Evolutionary conservation across 1,140 invertebrate genomes (phyloP).

Genomic region (Drosophila ambigua): DNA sequence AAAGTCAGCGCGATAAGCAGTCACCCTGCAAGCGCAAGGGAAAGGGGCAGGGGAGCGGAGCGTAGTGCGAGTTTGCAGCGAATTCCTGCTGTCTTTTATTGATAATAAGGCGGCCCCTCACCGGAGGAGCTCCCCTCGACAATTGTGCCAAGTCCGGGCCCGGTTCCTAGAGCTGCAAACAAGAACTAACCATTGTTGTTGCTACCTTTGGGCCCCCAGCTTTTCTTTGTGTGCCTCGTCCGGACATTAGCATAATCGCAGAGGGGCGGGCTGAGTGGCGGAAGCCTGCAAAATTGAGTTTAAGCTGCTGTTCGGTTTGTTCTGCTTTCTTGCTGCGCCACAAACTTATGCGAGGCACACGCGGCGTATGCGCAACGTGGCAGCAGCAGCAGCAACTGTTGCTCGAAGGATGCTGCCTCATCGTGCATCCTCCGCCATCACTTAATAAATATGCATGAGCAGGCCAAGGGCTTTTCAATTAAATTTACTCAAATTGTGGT

Average conservation of each 20-base stretch:
- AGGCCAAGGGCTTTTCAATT: conserved; percentile 72
- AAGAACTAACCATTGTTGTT: conserved; percentile 19
- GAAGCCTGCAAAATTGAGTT: conserved; percentile 55
- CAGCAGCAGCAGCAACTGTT: conserved; percentile 56
- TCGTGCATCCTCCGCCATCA: background rate
- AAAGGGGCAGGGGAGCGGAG: background rate
- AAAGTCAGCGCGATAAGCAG: conserved; percentile 78
- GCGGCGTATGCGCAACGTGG: conserved; percentile 65
- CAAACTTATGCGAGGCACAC: conserved; percentile 46
- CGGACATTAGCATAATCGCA: conserved; percentile 64
- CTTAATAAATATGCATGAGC: conserved; percentile 78
- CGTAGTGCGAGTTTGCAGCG: conserved; percentile 27
- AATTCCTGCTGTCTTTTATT: conserved; percentile 65
- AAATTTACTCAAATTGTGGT: conserved; percentile 75
- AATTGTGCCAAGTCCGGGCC: conserved; percentile 20
- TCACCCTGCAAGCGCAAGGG: background rate
- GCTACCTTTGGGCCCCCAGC: too few relatives aligned
- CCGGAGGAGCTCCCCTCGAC: conserved; percentile 39
- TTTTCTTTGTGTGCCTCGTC: conserved; percentile 14
- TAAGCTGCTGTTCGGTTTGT: conserved; percentile 28
- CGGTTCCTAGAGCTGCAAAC: conserved; percentile 44
- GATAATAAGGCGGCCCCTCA: conserved; percentile 36
- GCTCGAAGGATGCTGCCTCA: conserved; percentile 28
- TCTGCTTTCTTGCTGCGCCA: conserved; percentile 9
- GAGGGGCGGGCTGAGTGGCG: background rate